phyloP scores from a whole-genome alignment of 2,797 vertebrate genomes.

The Muraenolepis orangiensis region DNA sequence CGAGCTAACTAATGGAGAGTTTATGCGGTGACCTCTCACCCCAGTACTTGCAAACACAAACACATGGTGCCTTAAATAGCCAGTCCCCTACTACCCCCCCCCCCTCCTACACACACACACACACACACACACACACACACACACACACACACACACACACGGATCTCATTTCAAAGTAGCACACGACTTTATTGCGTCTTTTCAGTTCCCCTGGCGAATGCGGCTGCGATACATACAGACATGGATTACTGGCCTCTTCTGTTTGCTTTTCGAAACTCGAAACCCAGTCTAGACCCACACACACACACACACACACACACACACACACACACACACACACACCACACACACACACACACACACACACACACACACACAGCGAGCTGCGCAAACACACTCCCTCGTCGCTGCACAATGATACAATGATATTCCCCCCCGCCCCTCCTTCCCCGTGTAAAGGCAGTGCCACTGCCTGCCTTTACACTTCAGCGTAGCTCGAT shows the following conservation, averaged over 20 bases:
- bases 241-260: neutral
- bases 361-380: neutral
- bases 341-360: neutral
- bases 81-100: neutral
- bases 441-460: neutral
- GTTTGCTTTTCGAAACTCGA: neutral
- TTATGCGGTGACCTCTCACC: conserved; percentile 59
- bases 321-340: too few relatives aligned
- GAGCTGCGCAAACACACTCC: neutral
- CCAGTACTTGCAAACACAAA: conserved; percentile 9
- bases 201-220: neutral
- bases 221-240: neutral
- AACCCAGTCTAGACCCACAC: neutral
- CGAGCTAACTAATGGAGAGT: conserved; percentile 52
- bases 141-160: neutral
- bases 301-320: too few relatives aligned
- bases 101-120: neutral
- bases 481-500: too few relatives aligned
- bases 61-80: neutral
- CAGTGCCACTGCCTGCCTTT: too few relatives aligned
- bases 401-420: neutral
- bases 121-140: neutral
- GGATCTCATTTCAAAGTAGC: neutral
- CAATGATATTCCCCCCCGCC: neutral
- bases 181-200: neutral